Conservation (phyloP, 2,797 vertebrate genomes). For the Loris lydekkerianus region DNA sequence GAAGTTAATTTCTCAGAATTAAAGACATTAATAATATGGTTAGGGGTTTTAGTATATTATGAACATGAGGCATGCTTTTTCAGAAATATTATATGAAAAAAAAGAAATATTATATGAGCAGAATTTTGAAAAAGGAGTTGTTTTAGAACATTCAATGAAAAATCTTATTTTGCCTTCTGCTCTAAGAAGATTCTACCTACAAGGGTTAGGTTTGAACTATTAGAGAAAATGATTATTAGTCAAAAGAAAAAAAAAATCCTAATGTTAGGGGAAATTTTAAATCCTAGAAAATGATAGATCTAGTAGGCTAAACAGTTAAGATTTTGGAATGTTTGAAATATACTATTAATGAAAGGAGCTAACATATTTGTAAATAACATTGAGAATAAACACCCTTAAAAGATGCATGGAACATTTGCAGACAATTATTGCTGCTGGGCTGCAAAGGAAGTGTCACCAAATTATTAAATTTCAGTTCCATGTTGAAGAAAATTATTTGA, state of each 20-base stretch:
- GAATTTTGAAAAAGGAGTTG: neutral
- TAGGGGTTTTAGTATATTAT: neutral
- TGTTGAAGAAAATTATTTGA: neutral
- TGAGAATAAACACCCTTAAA: neutral
- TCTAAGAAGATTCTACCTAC: neutral
- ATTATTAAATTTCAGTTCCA: neutral
- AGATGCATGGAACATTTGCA: neutral
- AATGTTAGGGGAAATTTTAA: neutral
- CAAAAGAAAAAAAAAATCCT: neutral
- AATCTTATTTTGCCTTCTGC: neutral
- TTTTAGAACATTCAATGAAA: neutral
- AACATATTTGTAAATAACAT: neutral
- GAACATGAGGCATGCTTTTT: neutral
- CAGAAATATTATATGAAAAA: neutral
- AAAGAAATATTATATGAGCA: neutral
- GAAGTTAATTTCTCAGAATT: neutral
- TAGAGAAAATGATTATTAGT: neutral
- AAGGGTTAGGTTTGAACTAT: neutral
- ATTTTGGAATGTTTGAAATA: neutral
- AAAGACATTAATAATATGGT: neutral
- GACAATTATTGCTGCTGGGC: neutral
- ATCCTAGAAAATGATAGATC: neutral
- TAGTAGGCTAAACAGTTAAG: neutral
- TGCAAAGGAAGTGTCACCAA: neutral
- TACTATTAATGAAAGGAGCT: neutral